A percentile compares a stretch with the other conserved stretches of the same genome.
These are phyloP conservation scores for Seira sanloemensis DNA, from an alignment of 2,888 invertebrate genomes.

Conservation along the genomic window DNA sequence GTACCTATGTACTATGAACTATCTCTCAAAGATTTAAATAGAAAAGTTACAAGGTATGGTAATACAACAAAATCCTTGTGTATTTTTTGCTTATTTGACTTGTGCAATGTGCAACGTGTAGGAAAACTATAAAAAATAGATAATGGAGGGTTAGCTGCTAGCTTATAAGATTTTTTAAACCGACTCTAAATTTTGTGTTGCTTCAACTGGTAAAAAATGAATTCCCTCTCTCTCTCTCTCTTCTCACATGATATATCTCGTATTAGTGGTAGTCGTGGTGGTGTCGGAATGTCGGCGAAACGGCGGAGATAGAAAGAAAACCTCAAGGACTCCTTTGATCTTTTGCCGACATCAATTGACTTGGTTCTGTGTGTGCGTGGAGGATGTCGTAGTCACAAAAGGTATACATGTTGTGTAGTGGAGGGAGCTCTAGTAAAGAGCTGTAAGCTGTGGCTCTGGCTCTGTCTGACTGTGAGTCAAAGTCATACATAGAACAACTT, in stretches of 20 bases:
- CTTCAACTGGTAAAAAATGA: no score
- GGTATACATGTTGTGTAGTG: conserved; percentile 8
- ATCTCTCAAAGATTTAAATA: no score
- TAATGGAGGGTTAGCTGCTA: conserved; percentile 50
- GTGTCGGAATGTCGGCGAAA: conserved; percentile 61
- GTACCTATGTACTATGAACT: no score
- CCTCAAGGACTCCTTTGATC: conserved; percentile 74
- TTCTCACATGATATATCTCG: neutral
- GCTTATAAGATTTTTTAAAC: conserved; percentile 18
- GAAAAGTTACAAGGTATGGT: neutral
- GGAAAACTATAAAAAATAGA: conserved; percentile 50
- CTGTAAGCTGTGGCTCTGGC: no score
- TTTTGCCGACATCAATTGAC: conserved; percentile 73
- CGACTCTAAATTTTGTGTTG: no score
- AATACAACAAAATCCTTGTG: conserved; percentile 28
- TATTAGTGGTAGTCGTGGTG: conserved; percentile 22
- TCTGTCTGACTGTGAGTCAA: no score
- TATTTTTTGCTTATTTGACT: conserved; percentile 18
- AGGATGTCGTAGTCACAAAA: conserved; percentile 65
- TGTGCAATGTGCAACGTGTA: conserved; percentile 8
- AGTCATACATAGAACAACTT: conserved; percentile 58
- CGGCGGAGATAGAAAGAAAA: conserved; percentile 69
- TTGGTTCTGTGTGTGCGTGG: conserved; percentile 54
- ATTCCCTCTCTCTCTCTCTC: neutral
- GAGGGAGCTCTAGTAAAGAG: conserved; percentile 22